Base-by-base conservation (phyloP, 64 coral and sea anemone species). In the Platygyra sinensis region DNA sequence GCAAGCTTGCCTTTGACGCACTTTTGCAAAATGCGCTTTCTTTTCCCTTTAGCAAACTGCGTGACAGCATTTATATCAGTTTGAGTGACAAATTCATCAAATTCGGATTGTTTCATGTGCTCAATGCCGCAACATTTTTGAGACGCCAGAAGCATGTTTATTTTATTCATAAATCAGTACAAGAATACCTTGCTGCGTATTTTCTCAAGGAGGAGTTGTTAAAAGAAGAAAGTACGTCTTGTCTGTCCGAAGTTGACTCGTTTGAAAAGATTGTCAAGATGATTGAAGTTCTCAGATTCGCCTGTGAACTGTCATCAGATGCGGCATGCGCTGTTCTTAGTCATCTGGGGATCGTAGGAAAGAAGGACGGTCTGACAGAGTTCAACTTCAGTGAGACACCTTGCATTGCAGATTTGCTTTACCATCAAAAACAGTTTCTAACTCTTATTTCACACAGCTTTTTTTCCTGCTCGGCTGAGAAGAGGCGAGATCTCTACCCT, bases 91-190 rank as follows among this genome's bases (percentile, higher is more conserved):
- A 30, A 17, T 62, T 92, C 4, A n/a, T 52, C 52, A 60, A 80
- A 38, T 30, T 92, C 11, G 90, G 90, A 27, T 65, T 92, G 52
- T 82, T 86, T 71, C 76, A 80, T 65, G 64, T 86, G 60, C 5
- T 61, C 2, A 86, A 92, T 36, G 57, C 27, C 5, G 30, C 72
- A 10, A 50, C 71, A 46, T 46, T 46, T 76, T 6, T 52, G 52
- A 86, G 30, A 54, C 90, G 59, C 1, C 65, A 86, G 39, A 55
- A 52, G 46, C 76, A 60, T 60, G 52, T 86, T 2, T 78, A 52
- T 22, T 92, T 92, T 10, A 63, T 92, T 19, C 90, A 92, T 16
- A 86, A 92, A 49, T 78, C 90, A 4, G 7, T 92, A 27, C 90
- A 86, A 51, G 90, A 92, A 74, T 92, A 86, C 60, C 90, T 92